These are phyloP conservation scores for Protobothrops mucrosquamatus DNA, from an alignment of 2,113 vertebrate genomes.

Conservation along the genomic window DNA sequence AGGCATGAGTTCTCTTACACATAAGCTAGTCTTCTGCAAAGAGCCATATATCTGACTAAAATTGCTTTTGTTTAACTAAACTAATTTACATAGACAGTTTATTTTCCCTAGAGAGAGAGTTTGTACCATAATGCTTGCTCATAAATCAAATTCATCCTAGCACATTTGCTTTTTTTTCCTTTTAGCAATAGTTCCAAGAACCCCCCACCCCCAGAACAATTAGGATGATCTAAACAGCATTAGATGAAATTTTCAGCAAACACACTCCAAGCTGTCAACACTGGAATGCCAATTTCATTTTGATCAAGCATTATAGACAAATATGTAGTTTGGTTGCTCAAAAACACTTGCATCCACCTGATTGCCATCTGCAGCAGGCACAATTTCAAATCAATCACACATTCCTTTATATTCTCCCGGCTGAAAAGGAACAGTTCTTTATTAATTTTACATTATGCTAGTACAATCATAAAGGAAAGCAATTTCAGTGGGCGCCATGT, in stretches of 20 bases:
- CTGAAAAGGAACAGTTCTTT: conserved; percentile 25
- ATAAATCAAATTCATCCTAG: not conserved
- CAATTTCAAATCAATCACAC: conserved; percentile 44
- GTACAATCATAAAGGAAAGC: not conserved
- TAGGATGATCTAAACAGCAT: conserved; percentile 26
- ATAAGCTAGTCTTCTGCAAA: not conserved
- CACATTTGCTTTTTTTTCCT: not conserved
- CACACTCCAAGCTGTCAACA: not conserved
- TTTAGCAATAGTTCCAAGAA: conserved; percentile 13
- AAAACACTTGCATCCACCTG: conserved; percentile 16
- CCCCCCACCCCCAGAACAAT: conserved; percentile 12
- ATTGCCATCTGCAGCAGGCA: conserved; percentile 39
- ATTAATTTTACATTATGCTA: conserved; percentile 21
- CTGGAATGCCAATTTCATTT: conserved; percentile 41
- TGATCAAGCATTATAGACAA: conserved; percentile 35
- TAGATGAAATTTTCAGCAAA: conserved; percentile 7
- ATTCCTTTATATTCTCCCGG: conserved; percentile 32
- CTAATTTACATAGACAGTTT: not conserved
- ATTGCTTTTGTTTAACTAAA: not conserved
- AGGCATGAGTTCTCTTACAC: not conserved
- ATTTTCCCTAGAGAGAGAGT: not conserved
- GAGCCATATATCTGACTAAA: conserved; percentile 1
- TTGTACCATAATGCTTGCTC: not conserved
- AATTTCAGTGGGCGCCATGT: not conserved
- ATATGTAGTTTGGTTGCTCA: conserved; percentile 10